A percentile compares a stretch with the other conserved stretches of the same genome.
phyloP scores from a whole-genome alignment of 2,797 vertebrate genomes.

The Tapera naevia region DNA sequence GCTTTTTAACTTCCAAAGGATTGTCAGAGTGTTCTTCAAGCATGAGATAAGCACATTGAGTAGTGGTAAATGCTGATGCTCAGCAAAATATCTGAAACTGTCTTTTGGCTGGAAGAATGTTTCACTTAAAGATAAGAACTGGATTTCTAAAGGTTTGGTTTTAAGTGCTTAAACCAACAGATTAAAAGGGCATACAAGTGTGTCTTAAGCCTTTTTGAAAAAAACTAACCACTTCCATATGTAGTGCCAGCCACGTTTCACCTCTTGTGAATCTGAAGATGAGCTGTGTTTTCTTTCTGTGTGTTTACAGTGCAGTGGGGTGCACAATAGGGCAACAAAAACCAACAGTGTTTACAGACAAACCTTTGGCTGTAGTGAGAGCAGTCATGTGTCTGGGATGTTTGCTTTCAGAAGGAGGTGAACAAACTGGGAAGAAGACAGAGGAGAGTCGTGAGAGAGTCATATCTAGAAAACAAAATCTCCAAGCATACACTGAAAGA shows the following conservation, averaged over 20 bases:
- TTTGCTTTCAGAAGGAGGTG: background rate
- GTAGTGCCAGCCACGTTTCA: background rate
- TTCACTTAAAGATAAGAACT: background rate
- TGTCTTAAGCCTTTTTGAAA: background rate
- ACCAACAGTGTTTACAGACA: background rate
- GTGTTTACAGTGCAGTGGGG: background rate
- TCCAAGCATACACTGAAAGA: background rate
- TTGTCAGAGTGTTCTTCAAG: background rate
- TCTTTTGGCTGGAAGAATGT: background rate
- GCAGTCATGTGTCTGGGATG: background rate
- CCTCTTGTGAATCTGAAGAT: background rate
- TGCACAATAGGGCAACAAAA: background rate
- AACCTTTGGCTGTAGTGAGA: background rate
- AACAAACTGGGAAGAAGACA: background rate
- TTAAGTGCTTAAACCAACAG: background rate
- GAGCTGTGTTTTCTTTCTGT: background rate
- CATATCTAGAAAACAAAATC: background rate
- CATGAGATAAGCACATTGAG: rapidly evolving
- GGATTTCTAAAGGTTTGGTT: background rate
- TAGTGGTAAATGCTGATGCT: background rate
- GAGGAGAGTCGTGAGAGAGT: background rate
- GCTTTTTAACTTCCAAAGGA: background rate
- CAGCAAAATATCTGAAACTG: background rate
- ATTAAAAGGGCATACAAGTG: background rate
- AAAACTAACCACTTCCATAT: background rate